phyloP scores from a whole-genome alignment of 2,888 invertebrate species.

The Aphelenchoides bicaudatus region DNA sequence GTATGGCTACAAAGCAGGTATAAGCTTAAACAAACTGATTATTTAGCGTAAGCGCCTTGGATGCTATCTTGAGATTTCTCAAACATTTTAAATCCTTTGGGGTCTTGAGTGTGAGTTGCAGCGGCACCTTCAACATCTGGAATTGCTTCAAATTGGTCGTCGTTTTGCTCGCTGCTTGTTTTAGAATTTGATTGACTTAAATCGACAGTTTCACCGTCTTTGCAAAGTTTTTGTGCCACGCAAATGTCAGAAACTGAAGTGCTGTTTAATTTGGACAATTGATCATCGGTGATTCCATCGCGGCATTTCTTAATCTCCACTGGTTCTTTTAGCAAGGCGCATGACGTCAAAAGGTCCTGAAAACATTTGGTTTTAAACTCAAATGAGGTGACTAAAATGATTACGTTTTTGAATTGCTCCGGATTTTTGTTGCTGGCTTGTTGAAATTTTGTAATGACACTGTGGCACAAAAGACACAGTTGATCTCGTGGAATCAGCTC shows the following conservation, averaged over 20 bases:
- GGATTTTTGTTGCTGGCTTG: conserved; percentile 10
- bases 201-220: not conserved
- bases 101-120: not conserved
- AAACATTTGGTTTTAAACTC: conserved; percentile 9
- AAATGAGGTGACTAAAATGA: not conserved
- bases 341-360: conserved; percentile 21
- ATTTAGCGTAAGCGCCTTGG: conserved; percentile 8
- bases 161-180: not conserved
- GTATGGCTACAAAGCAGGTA: too few relatives aligned
- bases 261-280: conserved; percentile 16
- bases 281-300: conserved; percentile 16
- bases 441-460: conserved; percentile 16
- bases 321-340: conserved; percentile 16
- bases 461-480: conserved; percentile 16
- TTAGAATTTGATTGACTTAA: too few relatives aligned
- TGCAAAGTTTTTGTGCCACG: conserved; percentile 15
- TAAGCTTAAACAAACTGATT: too few relatives aligned
- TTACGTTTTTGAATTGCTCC: conserved; percentile 10
- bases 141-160: conserved; percentile 8
- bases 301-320: conserved; percentile 17
- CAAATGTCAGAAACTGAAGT: conserved; percentile 12
- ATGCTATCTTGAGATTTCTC: conserved; percentile 6
- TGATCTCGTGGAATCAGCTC: conserved; percentile 9
- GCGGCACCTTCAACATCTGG: not conserved
- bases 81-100: conserved; percentile 9